phyloP scores from a whole-genome alignment of 2,113 vertebrate genomes.

The Boleophthalmus pectinirostris region DNA sequence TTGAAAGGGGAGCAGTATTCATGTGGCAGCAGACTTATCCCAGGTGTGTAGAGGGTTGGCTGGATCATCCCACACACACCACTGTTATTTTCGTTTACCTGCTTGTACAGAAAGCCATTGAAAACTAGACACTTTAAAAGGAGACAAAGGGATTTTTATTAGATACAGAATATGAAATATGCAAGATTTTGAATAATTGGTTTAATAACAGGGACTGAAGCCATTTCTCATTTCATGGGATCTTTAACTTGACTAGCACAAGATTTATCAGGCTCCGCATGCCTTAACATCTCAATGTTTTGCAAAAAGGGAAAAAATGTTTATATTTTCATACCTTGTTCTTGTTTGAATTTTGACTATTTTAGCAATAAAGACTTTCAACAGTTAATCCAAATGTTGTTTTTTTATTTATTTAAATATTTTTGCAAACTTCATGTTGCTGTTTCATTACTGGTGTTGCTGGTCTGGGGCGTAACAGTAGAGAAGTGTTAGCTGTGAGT shows the following conservation, averaged over 20 bases:
- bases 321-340: conserved; percentile 75
- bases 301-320: conserved; percentile 70
- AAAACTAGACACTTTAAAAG: conserved; percentile 41
- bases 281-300: conserved; percentile 69
- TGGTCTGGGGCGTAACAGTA: conserved; percentile 74
- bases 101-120: conserved; percentile 42
- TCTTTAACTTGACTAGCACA: conserved; percentile 65
- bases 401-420: conserved; percentile 11
- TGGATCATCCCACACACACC: conserved; percentile 48
- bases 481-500: conserved; percentile 71
- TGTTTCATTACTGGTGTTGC: background rate
- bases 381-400: conserved; percentile 8
- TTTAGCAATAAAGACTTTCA: conserved; percentile 81
- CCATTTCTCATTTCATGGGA: conserved; percentile 70
- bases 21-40: conserved; percentile 6
- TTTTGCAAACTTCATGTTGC: background rate
- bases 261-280: conserved; percentile 58
- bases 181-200: conserved; percentile 36
- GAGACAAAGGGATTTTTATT: conserved; percentile 47
- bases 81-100: conserved; percentile 14
- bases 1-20: conserved; percentile 2
- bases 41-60: conserved; percentile 41
- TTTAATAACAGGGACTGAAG: conserved; percentile 40
- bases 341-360: conserved; percentile 70
- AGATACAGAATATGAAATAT: conserved; percentile 67